phyloP scores from a whole-genome alignment of 2,797 vertebrate species.

The Coreius guichenoti region DNA sequence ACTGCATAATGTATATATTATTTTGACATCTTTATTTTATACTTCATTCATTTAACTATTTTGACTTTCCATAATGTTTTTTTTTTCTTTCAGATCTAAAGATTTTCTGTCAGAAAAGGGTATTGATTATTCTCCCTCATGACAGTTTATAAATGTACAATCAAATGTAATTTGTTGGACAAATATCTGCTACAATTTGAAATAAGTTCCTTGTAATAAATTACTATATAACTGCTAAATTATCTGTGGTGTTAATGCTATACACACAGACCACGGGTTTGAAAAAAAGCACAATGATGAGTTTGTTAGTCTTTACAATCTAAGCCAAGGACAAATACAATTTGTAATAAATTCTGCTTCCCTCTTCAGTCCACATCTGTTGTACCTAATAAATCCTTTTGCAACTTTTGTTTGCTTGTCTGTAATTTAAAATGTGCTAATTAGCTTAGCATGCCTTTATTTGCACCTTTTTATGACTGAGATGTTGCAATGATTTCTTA shows the following conservation, averaged over 20 bases:
- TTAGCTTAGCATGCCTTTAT: background rate
- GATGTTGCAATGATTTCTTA: background rate
- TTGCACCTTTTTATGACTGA: background rate
- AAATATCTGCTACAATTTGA: background rate
- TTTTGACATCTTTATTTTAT: background rate
- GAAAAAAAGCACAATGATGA: background rate
- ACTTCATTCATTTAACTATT: background rate
- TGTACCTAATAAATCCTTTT: background rate
- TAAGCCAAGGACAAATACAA: background rate
- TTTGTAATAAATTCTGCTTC: background rate
- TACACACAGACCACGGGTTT: background rate
- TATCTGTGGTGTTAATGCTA: background rate
- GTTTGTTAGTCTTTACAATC: background rate
- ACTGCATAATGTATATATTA: constrained; percentile 2
- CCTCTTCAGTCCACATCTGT: background rate
- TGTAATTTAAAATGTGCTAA: background rate
- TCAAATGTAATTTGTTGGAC: background rate
- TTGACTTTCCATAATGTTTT: background rate
- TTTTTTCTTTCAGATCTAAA: too few relatives aligned
- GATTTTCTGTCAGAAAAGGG: background rate
- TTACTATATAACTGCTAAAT: background rate
- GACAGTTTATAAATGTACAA: background rate
- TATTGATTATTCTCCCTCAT: background rate
- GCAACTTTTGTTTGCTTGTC: background rate
- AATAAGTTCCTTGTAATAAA: background rate